Evolutionary conservation across 2,888 invertebrate genomes (phyloP), one percentile per base, ranked within the genome.

Genomic region (Drosophila diplacantha): DNA sequence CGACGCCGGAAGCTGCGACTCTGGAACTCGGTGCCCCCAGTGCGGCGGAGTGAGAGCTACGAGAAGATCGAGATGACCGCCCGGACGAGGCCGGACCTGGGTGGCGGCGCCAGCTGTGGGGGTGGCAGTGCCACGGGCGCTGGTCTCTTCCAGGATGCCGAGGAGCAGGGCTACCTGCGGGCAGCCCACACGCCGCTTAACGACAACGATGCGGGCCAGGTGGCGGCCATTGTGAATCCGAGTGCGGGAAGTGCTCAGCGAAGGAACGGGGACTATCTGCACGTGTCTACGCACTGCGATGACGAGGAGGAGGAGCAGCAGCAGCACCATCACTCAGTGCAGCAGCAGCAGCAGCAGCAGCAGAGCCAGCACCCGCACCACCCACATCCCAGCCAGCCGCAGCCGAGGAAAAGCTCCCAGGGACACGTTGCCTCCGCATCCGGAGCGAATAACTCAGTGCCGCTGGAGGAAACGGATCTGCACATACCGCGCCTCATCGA

Each of bases 1-100:
- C 78, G 85, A 18, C 92, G 92, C 84, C 90, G 92, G 75, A 91
- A 92, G 85, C 90, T 91, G 85, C 90, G 91, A 20, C 70, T 87
- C 51, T 87, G 87, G 88, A 88, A 86, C 72, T 87, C 87, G 14
- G 85, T 86, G 69, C 89, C 87, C 24, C 87, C 89, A 20, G 87
- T 89, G 49, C 53, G 77, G 12, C 88, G 90, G 66, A 86, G 89
- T 70, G 93, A 93, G 80, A 93, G 92, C 87, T 94, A 94, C 84
- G 94, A 94, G 86, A 94, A 94, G 89, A 94, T 94, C 72, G 94
- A 94, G 85, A 91, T 93, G 90, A 85, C 87, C 54, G 92, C 91
- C 86, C 91, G 92, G 75, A 91, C 90, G 43, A 84, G 86, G 43
- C 86, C 86, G 20, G 86, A 86, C 56, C 51, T 85, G 64, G 86